phyloP scores from a whole-genome alignment of 2,113 vertebrate genomes.

The Elephantulus edwardii region DNA sequence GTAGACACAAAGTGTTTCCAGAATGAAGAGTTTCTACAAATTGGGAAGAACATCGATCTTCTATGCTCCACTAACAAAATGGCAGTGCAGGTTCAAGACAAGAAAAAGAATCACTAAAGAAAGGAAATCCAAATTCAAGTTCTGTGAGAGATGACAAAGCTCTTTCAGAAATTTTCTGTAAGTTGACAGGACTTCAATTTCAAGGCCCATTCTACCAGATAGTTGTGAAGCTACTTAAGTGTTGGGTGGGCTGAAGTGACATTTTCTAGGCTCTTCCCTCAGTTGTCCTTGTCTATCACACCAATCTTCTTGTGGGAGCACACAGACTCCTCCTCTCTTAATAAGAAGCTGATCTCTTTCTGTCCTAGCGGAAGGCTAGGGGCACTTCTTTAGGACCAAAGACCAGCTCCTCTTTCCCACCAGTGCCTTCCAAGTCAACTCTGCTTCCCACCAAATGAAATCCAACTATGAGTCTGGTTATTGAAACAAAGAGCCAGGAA shows the following conservation, averaged over 20 bases:
- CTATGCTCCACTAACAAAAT: background rate
- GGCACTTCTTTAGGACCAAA: background rate
- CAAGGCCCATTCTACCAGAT: background rate
- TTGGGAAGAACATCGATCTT: background rate
- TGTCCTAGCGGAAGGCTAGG: background rate
- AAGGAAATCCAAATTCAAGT: background rate
- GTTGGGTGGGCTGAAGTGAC: too few relatives aligned
- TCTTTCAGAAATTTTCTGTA: background rate
- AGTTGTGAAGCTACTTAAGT: background rate
- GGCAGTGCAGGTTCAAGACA: background rate
- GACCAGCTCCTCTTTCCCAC: background rate
- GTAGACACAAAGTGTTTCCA: background rate
- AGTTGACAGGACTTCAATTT: background rate
- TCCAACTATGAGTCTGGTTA: background rate
- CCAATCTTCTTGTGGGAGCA: background rate
- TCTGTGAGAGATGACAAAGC: background rate
- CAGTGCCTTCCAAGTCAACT: background rate
- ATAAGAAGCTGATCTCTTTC: background rate
- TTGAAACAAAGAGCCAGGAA: background rate
- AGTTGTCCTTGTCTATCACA: too few relatives aligned
- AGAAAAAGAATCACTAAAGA: background rate
- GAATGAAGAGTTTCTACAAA: background rate
- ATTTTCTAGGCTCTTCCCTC: too few relatives aligned
- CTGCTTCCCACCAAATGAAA: background rate
- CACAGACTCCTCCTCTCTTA: rapidly evolving